These are phyloP conservation scores for Oenanthe oenanthe DNA, from an alignment of 2,113 vertebrate species.

Conservation along the genomic window DNA sequence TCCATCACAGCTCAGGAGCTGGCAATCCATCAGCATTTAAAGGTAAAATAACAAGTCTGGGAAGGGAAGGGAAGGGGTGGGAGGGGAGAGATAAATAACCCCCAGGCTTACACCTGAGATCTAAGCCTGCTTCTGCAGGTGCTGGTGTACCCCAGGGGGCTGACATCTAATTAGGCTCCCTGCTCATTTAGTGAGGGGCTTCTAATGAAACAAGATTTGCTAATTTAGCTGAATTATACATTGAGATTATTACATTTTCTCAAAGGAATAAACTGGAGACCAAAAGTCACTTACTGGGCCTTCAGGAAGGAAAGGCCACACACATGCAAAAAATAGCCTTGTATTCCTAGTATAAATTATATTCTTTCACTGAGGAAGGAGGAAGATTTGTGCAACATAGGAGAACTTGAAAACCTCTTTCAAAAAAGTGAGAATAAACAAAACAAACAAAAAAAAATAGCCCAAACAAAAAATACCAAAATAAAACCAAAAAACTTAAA, in stretches of 20 bases:
- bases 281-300: not conserved
- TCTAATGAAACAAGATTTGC: not conserved
- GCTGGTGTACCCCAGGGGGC: not conserved
- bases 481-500: not conserved
- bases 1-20: not conserved
- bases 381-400: not conserved
- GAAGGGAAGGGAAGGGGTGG: not conserved
- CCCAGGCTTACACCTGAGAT: slow-evolving; percentile 14
- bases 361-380: not conserved
- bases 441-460: not conserved
- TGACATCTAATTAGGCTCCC: not conserved
- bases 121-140: not conserved
- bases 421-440: not conserved
- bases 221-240: not conserved
- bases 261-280: not conserved
- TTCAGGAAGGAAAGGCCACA: not conserved
- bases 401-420: not conserved
- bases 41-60: slow-evolving; percentile 25
- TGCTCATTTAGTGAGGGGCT: not conserved
- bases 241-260: not conserved
- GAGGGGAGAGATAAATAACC: slow-evolving; percentile 28
- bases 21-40: slow-evolving; percentile 21
- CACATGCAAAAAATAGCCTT: not conserved
- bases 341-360: not conserved
- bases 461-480: not conserved